A percentile compares a stretch with the other conserved stretches of the same genome.
Evolutionary conservation across 2,888 invertebrate genomes (phyloP).

Genomic region (Horisme vitalbata): DNA sequence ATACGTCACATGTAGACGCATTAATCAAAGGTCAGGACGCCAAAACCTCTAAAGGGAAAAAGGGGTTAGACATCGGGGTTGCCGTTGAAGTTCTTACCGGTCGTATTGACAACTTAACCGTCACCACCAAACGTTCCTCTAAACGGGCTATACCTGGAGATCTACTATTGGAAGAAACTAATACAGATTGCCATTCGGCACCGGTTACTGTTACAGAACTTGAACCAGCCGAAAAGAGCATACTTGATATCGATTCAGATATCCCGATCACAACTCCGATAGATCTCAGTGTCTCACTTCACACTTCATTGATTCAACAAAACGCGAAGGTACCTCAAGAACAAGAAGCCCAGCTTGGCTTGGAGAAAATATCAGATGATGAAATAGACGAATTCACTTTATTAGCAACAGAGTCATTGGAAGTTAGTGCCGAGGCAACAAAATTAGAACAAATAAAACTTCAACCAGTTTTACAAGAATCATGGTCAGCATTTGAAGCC

Average conservation of each 20-base stretch:
- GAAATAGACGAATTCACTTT: conserved; percentile 90
- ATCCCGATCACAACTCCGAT: conserved; percentile 87
- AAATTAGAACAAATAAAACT: conserved; percentile 68
- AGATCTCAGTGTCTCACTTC: conserved; percentile 86
- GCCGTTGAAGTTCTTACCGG: conserved; percentile 95
- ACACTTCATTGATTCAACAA: conserved; percentile 78
- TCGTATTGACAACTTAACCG: conserved; percentile 88
- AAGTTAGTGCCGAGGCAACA: conserved; percentile 78
- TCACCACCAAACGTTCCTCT: conserved; percentile 75
- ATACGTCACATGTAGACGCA: conserved; percentile 93
- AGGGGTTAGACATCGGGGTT: conserved; percentile 91
- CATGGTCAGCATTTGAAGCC: conserved; percentile 87
- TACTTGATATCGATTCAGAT: conserved; percentile 89
- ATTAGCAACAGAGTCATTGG: conserved; percentile 89
- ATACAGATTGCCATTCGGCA: conserved; percentile 47
- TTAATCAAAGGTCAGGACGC: conserved; percentile 90
- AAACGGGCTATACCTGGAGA: conserved; percentile 86
- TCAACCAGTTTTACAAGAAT: conserved; percentile 74
- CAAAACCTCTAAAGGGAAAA: conserved; percentile 86
- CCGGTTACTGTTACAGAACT: conserved; percentile 57
- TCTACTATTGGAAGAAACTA: conserved; percentile 85
- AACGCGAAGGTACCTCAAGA: conserved; percentile 51
- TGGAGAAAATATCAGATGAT: conserved; percentile 69
- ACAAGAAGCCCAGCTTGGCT: conserved; percentile 26
- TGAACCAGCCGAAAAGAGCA: conserved; percentile 86